phyloP scores from a whole-genome alignment of 2,797 vertebrate genomes.

The Australoheros facetus region DNA sequence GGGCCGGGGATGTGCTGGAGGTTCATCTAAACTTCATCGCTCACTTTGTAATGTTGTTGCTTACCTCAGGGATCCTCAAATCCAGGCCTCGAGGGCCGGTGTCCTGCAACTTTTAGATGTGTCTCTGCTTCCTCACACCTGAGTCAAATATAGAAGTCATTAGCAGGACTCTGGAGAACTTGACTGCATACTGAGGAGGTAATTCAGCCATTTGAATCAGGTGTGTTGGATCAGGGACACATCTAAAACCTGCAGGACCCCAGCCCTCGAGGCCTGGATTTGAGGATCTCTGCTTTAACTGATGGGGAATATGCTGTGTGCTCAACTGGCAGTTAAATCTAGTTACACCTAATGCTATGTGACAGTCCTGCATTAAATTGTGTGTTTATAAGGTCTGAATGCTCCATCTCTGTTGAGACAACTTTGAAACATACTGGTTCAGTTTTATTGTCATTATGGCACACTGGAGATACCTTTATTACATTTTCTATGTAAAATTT shows the following conservation, averaged over 20 bases:
- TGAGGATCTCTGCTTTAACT: not conserved
- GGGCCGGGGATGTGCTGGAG: not conserved
- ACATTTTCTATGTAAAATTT: not conserved
- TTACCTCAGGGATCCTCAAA: no score
- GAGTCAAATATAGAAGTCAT: no score
- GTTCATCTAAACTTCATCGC: not conserved
- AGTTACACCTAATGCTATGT: fast-evolving
- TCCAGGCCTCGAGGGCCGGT: no score
- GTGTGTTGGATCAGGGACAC: no score
- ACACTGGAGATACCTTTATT: not conserved
- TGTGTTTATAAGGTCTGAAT: not conserved
- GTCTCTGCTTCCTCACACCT: no score
- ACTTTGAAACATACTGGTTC: not conserved
- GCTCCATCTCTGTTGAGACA: not conserved
- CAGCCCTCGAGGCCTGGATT: no score
- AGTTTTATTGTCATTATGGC: not conserved
- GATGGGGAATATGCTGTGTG: no score
- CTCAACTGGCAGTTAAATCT: not conserved
- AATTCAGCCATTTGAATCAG: no score
- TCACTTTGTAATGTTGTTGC: not conserved
- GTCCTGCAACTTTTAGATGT: no score
- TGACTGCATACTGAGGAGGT: no score
- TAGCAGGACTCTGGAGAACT: no score
- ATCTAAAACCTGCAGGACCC: no score
- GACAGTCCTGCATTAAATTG: not conserved